Conservation (phyloP, 2,888 invertebrate genomes). For the Drosophila fulvimacula region DNA sequence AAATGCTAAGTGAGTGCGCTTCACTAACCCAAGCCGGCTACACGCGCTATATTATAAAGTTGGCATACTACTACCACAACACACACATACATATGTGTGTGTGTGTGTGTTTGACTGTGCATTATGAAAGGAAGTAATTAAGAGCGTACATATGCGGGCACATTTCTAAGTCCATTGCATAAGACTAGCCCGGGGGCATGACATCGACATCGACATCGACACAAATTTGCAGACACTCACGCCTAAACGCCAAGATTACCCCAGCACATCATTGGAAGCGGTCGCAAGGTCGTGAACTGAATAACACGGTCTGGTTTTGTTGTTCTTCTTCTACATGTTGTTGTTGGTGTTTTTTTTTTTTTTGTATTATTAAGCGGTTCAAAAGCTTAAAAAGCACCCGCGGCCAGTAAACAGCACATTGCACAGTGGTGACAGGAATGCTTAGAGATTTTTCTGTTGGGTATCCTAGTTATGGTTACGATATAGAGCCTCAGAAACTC, state of each 20-base stretch:
- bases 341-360: constrained; percentile 14
- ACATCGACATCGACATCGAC: constrained; percentile 22
- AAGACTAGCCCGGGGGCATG: constrained; percentile 39
- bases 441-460: neutral
- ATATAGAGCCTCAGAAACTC: too few relatives aligned
- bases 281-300: constrained; percentile 59
- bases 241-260: constrained; percentile 36
- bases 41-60: constrained; percentile 24
- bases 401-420: constrained; percentile 51
- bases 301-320: constrained; percentile 37
- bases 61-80: neutral
- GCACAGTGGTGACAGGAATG: constrained; percentile 41
- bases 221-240: constrained; percentile 35
- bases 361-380: constrained; percentile 54
- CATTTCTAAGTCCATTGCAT: constrained; percentile 33
- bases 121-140: constrained; percentile 29
- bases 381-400: constrained; percentile 59
- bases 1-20: constrained; percentile 19
- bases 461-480: neutral
- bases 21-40: constrained; percentile 8
- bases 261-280: constrained; percentile 41
- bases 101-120: constrained; percentile 1
- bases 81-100: neutral
- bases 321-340: constrained; percentile 8
- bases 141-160: constrained; percentile 10